A percentile compares a stretch with the other conserved stretches of the same genome.
These are phyloP conservation scores for Solenopsis invicta DNA, from an alignment of 1,140 invertebrate genomes.

Conservation along the genomic window DNA sequence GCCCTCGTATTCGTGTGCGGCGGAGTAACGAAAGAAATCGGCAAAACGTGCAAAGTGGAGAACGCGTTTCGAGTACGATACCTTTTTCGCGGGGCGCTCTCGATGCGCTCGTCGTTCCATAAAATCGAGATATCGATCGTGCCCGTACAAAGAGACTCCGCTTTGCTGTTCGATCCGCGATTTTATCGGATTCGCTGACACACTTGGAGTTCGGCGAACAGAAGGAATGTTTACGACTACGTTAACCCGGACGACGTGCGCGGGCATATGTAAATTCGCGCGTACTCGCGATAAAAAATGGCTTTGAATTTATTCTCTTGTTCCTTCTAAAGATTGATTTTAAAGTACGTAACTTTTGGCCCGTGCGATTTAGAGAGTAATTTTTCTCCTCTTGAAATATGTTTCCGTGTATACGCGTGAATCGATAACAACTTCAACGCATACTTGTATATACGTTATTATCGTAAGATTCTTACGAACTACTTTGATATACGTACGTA, in stretches of 20 bases:
- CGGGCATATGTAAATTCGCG: slow-evolving; percentile 6
- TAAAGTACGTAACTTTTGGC: slow-evolving; percentile 6
- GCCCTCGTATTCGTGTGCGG: neutral
- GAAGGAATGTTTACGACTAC: slow-evolving; percentile 52
- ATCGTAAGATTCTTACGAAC: neutral
- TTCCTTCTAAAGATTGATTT: slow-evolving; percentile 2
- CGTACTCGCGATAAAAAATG: slow-evolving; percentile 8
- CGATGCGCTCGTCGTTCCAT: slow-evolving; percentile 12
- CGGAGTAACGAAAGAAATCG: slow-evolving; percentile 40
- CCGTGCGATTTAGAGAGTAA: neutral
- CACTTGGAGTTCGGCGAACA: slow-evolving; percentile 33
- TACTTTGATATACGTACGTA: neutral
- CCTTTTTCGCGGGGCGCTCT: slow-evolving; percentile 28
- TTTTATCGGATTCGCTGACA: slow-evolving; percentile 57
- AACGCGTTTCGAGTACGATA: slow-evolving; percentile 27
- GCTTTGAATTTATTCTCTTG: neutral
- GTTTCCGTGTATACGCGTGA: neutral
- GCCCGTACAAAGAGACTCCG: slow-evolving; percentile 34
- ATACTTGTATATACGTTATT: neutral
- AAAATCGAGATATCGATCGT: slow-evolving; percentile 57
- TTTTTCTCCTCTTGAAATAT: neutral
- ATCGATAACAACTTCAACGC: neutral
- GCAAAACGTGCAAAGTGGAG: slow-evolving; percentile 36
- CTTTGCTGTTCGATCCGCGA: slow-evolving; percentile 51
- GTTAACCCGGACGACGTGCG: slow-evolving; percentile 38